These are phyloP conservation scores for Drosophila aff. DNA, from an alignment of 1,140 invertebrate genomes.

Conservation along the genomic window DNA sequence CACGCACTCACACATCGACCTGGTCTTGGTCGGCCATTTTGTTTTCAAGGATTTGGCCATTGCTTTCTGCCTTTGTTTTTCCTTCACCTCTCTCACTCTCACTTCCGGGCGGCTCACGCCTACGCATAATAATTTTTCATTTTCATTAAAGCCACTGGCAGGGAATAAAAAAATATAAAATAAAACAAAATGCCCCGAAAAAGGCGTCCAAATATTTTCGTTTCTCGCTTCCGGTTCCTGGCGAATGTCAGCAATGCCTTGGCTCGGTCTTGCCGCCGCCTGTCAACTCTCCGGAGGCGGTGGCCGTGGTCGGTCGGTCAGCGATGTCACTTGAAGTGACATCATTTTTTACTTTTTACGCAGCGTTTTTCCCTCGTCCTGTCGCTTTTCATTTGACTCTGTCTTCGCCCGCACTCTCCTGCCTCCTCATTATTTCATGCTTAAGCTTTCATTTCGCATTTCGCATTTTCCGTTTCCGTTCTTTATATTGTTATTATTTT, in stretches of 20 bases:
- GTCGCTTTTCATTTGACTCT: conserved; percentile 51
- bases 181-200: conserved; percentile 38
- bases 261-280: conserved; percentile 28
- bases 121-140: conserved; percentile 81
- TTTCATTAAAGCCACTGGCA: conserved; percentile 36
- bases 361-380: conserved; percentile 43
- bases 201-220: conserved; percentile 74
- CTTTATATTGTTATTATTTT: conserved; percentile 44
- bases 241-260: conserved; percentile 15
- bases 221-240: conserved; percentile 64
- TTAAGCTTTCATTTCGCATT: conserved; percentile 56
- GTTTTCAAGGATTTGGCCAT: conserved; percentile 54
- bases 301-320: conserved; percentile 41
- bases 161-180: conserved; percentile 34
- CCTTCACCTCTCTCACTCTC: neutral
- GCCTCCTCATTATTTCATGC: conserved; percentile 59
- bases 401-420: neutral
- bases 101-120: conserved; percentile 44
- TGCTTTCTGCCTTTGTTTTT: conserved; percentile 45
- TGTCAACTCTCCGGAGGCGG: conserved; percentile 38
- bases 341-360: conserved; percentile 65
- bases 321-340: conserved; percentile 52
- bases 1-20: conserved; percentile 36
- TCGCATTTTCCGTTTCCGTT: conserved; percentile 38
- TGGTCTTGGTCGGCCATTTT: conserved; percentile 69